Conservation (phyloP, 2,113 vertebrate species). For the Nothocercus julius region DNA sequence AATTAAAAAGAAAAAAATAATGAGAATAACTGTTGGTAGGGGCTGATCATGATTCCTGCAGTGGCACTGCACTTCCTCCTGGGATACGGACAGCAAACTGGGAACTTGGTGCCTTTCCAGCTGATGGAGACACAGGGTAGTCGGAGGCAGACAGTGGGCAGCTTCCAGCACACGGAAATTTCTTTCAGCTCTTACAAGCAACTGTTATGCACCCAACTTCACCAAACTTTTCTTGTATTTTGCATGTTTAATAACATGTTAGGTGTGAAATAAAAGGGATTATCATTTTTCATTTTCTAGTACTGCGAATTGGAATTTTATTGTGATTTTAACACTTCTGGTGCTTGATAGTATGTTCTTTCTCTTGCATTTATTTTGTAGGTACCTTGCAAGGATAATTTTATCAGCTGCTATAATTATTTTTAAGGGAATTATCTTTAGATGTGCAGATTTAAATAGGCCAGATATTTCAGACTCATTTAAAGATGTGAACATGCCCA, state of each 20-base stretch:
- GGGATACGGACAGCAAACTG: background rate
- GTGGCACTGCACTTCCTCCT: background rate
- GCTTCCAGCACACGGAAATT: background rate
- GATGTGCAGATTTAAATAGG: background rate
- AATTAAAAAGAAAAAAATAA: background rate
- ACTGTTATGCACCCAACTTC: background rate
- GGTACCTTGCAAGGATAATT: background rate
- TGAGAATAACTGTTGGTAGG: background rate
- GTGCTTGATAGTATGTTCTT: background rate
- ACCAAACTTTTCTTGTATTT: background rate
- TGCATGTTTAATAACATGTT: background rate
- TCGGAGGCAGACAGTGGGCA: background rate
- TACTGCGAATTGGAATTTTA: background rate
- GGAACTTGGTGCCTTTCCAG: background rate
- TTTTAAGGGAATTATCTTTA: background rate
- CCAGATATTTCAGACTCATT: slow-evolving; percentile 28
- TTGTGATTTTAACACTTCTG: background rate
- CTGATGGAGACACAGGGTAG: background rate
- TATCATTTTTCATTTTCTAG: background rate
- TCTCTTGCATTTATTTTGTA: background rate
- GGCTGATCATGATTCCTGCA: background rate
- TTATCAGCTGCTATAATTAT: background rate
- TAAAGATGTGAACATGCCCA: slow-evolving; percentile 37
- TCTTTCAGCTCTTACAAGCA: background rate
- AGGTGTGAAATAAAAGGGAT: background rate